These are phyloP conservation scores for Oligia latruncula DNA, from an alignment of 2,888 invertebrate genomes.

Conservation along the genomic window DNA sequence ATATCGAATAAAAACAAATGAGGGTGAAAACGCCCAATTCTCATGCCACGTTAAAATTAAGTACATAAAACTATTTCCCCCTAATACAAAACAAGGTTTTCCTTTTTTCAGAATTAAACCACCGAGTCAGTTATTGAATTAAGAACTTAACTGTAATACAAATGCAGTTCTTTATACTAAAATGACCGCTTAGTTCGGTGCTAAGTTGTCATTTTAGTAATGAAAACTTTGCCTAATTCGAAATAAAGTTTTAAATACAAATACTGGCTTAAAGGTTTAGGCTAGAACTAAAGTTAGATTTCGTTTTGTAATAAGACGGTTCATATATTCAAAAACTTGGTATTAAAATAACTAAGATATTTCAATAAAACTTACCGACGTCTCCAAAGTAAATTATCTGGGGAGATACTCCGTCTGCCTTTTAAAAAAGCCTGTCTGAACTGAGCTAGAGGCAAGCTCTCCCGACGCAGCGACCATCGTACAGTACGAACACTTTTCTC, in stretches of 20 bases:
- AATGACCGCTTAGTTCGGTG: too few species aligned
- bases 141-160: too few species aligned
- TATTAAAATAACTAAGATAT: background rate
- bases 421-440: constrained; percentile 82
- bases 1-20: constrained; percentile 48
- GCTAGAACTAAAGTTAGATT: too few species aligned
- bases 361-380: constrained; percentile 77
- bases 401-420: constrained; percentile 76
- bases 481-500: constrained; percentile 63
- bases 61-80: background rate
- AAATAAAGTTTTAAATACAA: too few species aligned
- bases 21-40: constrained; percentile 28
- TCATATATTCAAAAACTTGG: background rate
- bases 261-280: too few species aligned
- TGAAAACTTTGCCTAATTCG: too few species aligned
- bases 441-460: constrained; percentile 82
- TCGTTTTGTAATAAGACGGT: too few species aligned
- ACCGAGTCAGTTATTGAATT: too few species aligned
- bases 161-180: too few species aligned
- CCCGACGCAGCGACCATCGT: constrained; percentile 80
- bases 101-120: too few species aligned
- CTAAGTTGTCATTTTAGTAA: too few species aligned
- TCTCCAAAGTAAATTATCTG: constrained; percentile 77
- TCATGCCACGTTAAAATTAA: constrained; percentile 28
- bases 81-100: too few species aligned